phyloP scores from a whole-genome alignment of 2,888 invertebrate genomes.

The Margaritifera margaritifera region DNA sequence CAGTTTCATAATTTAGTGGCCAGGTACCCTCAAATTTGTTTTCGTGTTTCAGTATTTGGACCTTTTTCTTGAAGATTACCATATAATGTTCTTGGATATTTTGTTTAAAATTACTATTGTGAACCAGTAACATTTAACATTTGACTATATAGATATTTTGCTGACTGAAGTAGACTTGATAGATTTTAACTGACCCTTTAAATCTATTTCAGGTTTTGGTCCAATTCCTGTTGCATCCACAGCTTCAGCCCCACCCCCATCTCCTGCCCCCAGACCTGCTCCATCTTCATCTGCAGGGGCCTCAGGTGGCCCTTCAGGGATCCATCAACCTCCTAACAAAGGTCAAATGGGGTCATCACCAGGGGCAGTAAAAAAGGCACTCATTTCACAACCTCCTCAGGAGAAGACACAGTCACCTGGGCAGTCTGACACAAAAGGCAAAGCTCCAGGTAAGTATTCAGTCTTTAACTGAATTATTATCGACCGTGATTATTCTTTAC shows the following conservation, averaged over 20 bases:
- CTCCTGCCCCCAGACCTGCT: slow-evolving; percentile 29
- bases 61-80: too few species aligned
- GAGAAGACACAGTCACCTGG: slow-evolving; percentile 16
- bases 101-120: too few species aligned
- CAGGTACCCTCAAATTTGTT: background rate
- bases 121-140: too few species aligned
- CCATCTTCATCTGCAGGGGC: slow-evolving; percentile 30
- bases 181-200: too few species aligned
- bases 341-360: slow-evolving; percentile 35
- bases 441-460: slow-evolving; percentile 5
- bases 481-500: background rate
- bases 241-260: slow-evolving; percentile 26
- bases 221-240: slow-evolving; percentile 58
- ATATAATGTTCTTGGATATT: too few species aligned
- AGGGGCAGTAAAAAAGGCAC: slow-evolving; percentile 36
- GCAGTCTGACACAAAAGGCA: slow-evolving; percentile 14
- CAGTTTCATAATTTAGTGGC: background rate
- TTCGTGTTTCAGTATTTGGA: too few species aligned
- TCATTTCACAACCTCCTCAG: slow-evolving; percentile 30
- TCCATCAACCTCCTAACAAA: slow-evolving; percentile 29
- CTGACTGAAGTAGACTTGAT: too few species aligned
- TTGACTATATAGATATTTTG: too few species aligned
- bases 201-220: slow-evolving; percentile 56
- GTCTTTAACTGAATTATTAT: background rate
- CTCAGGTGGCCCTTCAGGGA: background rate